A percentile compares a stretch with the other conserved stretches of the same genome.
phyloP scores from a whole-genome alignment of 2,797 vertebrate species.

The Danio jaintianensis region DNA sequence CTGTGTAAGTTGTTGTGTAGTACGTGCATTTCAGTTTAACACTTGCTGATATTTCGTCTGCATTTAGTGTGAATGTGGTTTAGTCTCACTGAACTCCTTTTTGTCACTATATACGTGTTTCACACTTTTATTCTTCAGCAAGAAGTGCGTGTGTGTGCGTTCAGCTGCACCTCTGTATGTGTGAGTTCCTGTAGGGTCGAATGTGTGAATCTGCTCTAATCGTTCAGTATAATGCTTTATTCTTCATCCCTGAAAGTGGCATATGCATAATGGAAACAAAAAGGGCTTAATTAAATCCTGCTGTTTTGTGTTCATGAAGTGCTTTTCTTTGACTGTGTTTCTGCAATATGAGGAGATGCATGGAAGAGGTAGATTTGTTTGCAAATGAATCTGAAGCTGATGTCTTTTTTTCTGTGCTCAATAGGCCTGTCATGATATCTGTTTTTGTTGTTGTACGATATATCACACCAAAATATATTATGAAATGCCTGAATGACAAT shows the following conservation, averaged over 20 bases:
- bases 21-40: background rate
- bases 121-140: background rate
- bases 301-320: background rate
- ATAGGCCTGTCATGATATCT: no score
- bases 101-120: background rate
- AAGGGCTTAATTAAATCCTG: no score
- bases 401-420: constrained; percentile 5
- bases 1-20: background rate
- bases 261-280: background rate
- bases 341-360: background rate
- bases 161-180: background rate
- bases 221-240: background rate
- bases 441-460: no score
- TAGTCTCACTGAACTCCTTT: background rate
- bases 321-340: background rate
- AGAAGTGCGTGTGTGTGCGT: background rate
- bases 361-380: background rate
- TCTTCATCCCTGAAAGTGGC: background rate
- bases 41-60: background rate
- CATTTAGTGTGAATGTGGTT: background rate
- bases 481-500: no score
- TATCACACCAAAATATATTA: no score
- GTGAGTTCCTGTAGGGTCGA: constrained; percentile 5
- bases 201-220: background rate
- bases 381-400: background rate